A percentile compares a stretch with the other conserved stretches of the same genome.
Evolutionary conservation across 2,113 vertebrate genomes (phyloP).

Genomic region (Antigone vipio): DNA sequence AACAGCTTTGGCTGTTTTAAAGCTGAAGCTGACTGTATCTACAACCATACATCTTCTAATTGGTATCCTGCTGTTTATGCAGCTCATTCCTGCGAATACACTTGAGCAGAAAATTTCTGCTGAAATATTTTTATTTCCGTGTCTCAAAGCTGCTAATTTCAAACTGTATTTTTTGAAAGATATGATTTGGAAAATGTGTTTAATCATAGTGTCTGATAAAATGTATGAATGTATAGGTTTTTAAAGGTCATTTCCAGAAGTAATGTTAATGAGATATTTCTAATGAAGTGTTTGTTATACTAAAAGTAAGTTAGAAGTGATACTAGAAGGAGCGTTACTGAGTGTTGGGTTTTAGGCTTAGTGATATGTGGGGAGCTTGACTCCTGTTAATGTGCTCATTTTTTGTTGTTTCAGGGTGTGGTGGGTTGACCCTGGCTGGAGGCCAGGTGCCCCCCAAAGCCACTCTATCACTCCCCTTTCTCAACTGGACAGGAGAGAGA

Average conservation of each 20-base stretch:
- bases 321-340: not conserved
- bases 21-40: not conserved
- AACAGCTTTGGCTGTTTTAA: not conserved
- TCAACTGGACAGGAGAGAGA: too few species aligned
- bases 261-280: not conserved
- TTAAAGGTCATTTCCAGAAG: not conserved
- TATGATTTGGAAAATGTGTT: not conserved
- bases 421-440: too few species aligned
- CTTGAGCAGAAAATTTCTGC: not conserved
- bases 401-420: not conserved
- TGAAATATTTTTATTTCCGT: not conserved
- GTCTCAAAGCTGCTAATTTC: not conserved
- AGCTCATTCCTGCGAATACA: not conserved
- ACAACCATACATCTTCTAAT: accelerated
- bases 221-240: not conserved
- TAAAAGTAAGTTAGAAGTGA: not conserved
- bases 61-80: not conserved
- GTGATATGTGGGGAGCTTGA: not conserved
- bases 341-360: not conserved
- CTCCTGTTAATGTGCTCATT: not conserved
- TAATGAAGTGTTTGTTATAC: not conserved
- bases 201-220: not conserved
- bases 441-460: too few species aligned
- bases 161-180: not conserved
- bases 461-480: too few species aligned